Evolutionary conservation across 2,113 vertebrate genomes (phyloP), one percentile per base, ranked within the genome.

Genomic region (Phycodurus eques): DNA sequence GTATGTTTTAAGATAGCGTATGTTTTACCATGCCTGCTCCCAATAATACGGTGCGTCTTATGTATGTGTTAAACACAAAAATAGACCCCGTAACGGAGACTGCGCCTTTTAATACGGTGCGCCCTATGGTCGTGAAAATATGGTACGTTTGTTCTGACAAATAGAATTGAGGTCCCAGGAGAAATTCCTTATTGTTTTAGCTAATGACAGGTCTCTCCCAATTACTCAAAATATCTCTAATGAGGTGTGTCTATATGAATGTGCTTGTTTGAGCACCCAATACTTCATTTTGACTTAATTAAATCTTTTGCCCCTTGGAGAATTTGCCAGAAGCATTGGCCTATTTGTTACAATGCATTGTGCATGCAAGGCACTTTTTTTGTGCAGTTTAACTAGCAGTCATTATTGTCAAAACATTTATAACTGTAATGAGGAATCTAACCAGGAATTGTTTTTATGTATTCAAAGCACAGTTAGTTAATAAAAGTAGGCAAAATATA

Each of bases 121-220:
- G 27, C 27, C 27, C 27, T 27, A 27, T 27, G 27, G 27, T 27
- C 27, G 27, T 27, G 27, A 27, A 27, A 27, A 27, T 27, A 61
- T 65, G 42, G 43, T 78, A 74, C 75, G 64, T 77, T 82, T 70
- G 79, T 54, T 42, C 61, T 64, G 71, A 83, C 69, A 60, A 82
- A 82, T 70, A 54, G 33, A 69, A 62, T 62, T 76, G 67, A n/a
- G 20, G 20, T 83, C 80, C 71, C 73, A 19, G 53, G 80, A 78
- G 77, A 83, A 79, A 74, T 72, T 68, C 62, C 56, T 67, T 78
- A 75, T 72, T 85, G 71, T 71, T 78, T 81, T 80, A 73, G 71
- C 66, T 76, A 64, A 80, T 77, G 69, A 27, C 42, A 80, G 68
- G 68, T 70, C 57, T n/a, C 54, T 80, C 64, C 73, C 75, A 63